A percentile compares a stretch with the other conserved stretches of the same genome.
Conservation (phyloP, 2,888 invertebrate genomes). For the Didymodactylos carnosus region DNA sequence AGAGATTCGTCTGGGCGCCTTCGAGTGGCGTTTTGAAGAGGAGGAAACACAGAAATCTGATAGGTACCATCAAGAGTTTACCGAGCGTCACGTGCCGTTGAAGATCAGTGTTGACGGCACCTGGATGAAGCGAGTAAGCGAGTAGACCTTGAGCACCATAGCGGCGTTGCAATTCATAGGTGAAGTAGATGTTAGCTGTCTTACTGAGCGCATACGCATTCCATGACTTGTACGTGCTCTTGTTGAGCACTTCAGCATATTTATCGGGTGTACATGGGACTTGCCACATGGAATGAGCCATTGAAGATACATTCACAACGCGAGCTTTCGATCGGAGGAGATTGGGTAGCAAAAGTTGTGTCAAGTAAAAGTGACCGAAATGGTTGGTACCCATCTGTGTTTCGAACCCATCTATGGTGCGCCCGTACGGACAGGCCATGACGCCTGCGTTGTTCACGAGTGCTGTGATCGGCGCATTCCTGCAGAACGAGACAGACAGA, state of each 20-base stretch:
- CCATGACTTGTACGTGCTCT: background rate
- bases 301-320: background rate
- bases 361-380: background rate
- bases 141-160: background rate
- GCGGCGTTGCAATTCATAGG: background rate
- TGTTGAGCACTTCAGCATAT: background rate
- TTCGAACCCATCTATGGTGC: conserved; percentile 55
- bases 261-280: background rate
- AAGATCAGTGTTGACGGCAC: background rate
- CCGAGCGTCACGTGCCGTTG: background rate
- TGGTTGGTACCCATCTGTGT: conserved; percentile 60
- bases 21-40: background rate
- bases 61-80: background rate
- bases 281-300: background rate
- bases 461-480: background rate
- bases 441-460: background rate
- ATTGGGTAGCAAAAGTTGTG: conserved; percentile 31
- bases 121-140: background rate
- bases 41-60: background rate
- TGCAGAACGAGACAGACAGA: background rate
- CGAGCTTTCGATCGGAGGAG: conserved; percentile 19
- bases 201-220: background rate
- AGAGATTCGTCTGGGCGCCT: background rate
- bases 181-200: background rate
- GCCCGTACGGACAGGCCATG: conserved; percentile 39